phyloP scores from a whole-genome alignment of 2,888 invertebrate genomes.

The Scelioninae gen. 1 region DNA sequence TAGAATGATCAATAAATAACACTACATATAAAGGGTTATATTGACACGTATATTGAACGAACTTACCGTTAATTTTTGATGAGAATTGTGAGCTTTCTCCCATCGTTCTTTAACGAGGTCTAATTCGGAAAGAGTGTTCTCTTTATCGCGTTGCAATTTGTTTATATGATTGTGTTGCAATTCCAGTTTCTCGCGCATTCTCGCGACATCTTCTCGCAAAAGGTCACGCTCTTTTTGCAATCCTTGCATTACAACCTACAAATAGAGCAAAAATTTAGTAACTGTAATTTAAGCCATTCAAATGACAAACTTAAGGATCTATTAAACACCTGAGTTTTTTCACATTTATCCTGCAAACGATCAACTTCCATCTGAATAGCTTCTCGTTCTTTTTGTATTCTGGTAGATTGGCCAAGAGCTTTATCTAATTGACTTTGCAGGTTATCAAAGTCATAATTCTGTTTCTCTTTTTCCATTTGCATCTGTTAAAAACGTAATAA shows the following conservation, averaged over 20 bases:
- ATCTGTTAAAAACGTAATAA: slow-evolving; percentile 84
- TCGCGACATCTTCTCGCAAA: slow-evolving; percentile 92
- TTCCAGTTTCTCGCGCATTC: slow-evolving; percentile 92
- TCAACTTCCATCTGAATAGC: slow-evolving; percentile 93
- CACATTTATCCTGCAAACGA: slow-evolving; percentile 93
- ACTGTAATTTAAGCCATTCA: background rate
- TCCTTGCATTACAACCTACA: slow-evolving; percentile 89
- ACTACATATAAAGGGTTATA: background rate
- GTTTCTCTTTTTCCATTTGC: slow-evolving; percentile 96
- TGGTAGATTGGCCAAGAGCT: slow-evolving; percentile 92
- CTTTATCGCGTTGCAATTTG: slow-evolving; percentile 93
- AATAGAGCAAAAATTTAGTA: slow-evolving; percentile 12
- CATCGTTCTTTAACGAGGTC: slow-evolving; percentile 94
- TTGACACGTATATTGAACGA: slow-evolving; percentile 1
- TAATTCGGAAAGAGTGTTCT: slow-evolving; percentile 93
- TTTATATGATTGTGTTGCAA: slow-evolving; percentile 92
- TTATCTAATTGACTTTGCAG: slow-evolving; percentile 96
- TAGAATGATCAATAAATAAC: slow-evolving; percentile 3
- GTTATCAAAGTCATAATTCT: slow-evolving; percentile 95
- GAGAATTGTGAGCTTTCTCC: slow-evolving; percentile 93
- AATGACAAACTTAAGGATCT: background rate
- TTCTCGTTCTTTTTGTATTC: slow-evolving; percentile 96
- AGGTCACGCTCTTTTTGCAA: slow-evolving; percentile 95
- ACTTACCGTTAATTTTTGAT: slow-evolving; percentile 92
- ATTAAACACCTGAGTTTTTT: slow-evolving; percentile 92